phyloP scores from a whole-genome alignment of 2,888 invertebrate species.

The Drosophila neutralis region DNA sequence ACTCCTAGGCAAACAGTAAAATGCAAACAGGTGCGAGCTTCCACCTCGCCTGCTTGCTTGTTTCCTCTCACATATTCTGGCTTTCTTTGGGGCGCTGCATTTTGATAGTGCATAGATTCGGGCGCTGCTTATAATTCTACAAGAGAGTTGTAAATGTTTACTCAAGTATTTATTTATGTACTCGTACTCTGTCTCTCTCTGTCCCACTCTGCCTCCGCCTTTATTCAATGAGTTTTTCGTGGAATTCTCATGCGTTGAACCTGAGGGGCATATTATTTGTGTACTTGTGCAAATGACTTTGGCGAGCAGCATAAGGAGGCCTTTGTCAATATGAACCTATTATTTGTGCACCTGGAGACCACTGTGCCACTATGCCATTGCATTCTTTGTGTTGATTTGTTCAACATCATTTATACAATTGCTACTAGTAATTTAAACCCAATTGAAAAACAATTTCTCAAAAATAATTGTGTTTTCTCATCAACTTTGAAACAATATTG shows the following conservation, averaged over 20 bases:
- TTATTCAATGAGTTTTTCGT: slow-evolving; percentile 8
- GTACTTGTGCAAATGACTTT: slow-evolving; percentile 17
- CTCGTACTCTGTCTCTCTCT: slow-evolving; percentile 40
- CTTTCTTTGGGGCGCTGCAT: slow-evolving; percentile 50
- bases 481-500: background rate
- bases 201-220: background rate
- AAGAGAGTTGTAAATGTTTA: slow-evolving; percentile 76
- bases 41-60: slow-evolving; percentile 8
- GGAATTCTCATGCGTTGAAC: slow-evolving; percentile 1
- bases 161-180: slow-evolving; percentile 79
- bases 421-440: background rate
- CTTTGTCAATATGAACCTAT: slow-evolving; percentile 7
- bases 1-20: slow-evolving; percentile 3
- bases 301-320: slow-evolving; percentile 11
- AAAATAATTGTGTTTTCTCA: background rate
- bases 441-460: background rate
- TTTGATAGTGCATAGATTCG: slow-evolving; percentile 73
- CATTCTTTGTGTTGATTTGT: slow-evolving; percentile 6
- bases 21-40: slow-evolving; percentile 71
- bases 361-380: slow-evolving; percentile 5
- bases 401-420: background rate
- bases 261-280: slow-evolving; percentile 37
- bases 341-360: slow-evolving; percentile 5
- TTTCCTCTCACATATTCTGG: slow-evolving; percentile 6
- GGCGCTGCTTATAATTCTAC: slow-evolving; percentile 74